These are phyloP conservation scores for Drosophila eohydei DNA, from an alignment of 2,888 invertebrate species.

Conservation along the genomic window DNA sequence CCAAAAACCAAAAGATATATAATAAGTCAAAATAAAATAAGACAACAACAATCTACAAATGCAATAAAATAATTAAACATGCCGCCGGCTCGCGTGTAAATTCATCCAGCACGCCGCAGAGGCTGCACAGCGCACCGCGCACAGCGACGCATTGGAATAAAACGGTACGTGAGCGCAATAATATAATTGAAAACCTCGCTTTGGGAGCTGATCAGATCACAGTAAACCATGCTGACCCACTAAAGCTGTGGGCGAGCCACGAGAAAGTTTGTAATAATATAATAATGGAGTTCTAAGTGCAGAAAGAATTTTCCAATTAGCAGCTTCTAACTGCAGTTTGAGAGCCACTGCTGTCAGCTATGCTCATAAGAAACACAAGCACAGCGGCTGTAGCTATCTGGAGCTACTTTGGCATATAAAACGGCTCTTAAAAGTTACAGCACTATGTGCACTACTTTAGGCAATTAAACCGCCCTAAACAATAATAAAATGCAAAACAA, in stretches of 20 bases:
- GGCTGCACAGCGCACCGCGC: conserved; percentile 46
- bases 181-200: conserved; percentile 47
- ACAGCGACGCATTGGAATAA: conserved; percentile 33
- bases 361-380: neutral
- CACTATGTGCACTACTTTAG: conserved; percentile 1
- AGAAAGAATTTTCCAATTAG: conserved; percentile 19
- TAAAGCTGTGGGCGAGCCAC: conserved; percentile 29
- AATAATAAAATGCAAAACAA: conserved; percentile 16
- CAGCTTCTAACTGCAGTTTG: conserved; percentile 18
- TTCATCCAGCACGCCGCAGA: conserved; percentile 51
- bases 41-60: conserved; percentile 38
- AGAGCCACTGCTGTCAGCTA: neutral
- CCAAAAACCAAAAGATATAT: conserved; percentile 24
- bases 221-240: conserved; percentile 40
- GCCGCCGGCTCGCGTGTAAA: conserved; percentile 59
- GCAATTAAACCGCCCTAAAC: conserved; percentile 25
- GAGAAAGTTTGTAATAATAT: conserved; percentile 55
- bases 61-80: conserved; percentile 74
- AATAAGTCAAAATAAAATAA: conserved; percentile 17
- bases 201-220: conserved; percentile 49
- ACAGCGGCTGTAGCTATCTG: neutral
- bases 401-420: conserved; percentile 1
- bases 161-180: conserved; percentile 62
- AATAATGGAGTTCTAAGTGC: conserved; percentile 62
- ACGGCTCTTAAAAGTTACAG: conserved; percentile 20